A percentile compares a stretch with the other conserved stretches of the same genome.
phyloP scores from a whole-genome alignment of 2,888 invertebrate genomes.

The Eristalis tenax region DNA sequence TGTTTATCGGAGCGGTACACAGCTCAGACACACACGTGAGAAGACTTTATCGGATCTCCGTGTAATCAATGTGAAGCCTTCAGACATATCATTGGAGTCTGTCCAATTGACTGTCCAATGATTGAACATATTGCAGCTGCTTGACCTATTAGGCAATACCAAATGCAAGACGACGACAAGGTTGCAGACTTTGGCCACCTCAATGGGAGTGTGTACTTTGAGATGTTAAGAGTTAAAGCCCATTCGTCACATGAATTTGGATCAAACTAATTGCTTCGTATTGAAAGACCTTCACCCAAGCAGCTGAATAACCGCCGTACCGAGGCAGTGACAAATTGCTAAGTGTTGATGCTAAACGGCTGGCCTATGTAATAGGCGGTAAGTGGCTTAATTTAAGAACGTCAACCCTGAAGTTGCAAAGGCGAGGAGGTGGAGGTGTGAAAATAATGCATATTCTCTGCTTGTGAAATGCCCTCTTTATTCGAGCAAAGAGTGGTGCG shows the following conservation, averaged over 20 bases:
- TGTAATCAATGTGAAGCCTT: too few species aligned
- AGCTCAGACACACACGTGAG: too few species aligned
- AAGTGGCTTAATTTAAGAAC: not conserved
- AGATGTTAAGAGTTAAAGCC: not conserved
- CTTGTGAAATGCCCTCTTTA: too few species aligned
- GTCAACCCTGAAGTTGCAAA: not conserved
- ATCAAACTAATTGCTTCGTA: not conserved
- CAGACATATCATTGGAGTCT: too few species aligned
- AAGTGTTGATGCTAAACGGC: not conserved
- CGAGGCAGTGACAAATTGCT: not conserved
- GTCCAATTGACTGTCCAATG: not conserved
- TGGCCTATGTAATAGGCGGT: not conserved
- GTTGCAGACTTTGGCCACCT: not conserved
- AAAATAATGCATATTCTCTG: too few species aligned
- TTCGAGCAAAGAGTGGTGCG: too few species aligned
- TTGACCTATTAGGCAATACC: not conserved
- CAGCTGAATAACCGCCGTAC: not conserved
- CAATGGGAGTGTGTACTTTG: not conserved
- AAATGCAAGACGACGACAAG: not conserved
- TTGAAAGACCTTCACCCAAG: not conserved
- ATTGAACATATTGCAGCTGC: not conserved
- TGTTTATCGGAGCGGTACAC: too few species aligned
- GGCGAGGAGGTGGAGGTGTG: too few species aligned
- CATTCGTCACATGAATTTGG: not conserved
- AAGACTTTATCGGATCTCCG: too few species aligned